A percentile compares a stretch with the other conserved stretches of the same genome.
phyloP scores from a whole-genome alignment of 2,888 invertebrate species.

The Rhagonycha fulva region DNA sequence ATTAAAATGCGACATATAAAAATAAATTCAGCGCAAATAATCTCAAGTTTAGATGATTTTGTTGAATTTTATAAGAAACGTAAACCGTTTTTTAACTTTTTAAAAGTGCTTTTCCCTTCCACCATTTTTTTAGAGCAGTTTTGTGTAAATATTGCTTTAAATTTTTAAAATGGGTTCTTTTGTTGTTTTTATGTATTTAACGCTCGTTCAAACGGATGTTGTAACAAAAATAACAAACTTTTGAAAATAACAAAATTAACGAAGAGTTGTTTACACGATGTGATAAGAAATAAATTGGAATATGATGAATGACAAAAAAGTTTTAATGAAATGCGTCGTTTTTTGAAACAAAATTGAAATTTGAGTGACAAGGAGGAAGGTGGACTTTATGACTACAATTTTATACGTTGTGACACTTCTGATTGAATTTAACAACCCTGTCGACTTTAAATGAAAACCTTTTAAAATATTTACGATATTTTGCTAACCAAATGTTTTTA shows the following conservation, averaged over 20 bases:
- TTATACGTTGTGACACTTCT: background rate
- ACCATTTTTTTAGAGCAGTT: background rate
- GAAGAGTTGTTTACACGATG: background rate
- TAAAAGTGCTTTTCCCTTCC: background rate
- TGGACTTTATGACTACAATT: background rate
- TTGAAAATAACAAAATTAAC: background rate
- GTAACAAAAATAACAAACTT: background rate
- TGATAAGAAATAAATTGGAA: background rate
- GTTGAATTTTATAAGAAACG: background rate
- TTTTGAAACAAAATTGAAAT: background rate
- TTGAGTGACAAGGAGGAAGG: background rate
- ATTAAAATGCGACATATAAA: background rate
- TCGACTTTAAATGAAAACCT: background rate
- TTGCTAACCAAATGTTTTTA: background rate
- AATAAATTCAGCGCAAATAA: background rate
- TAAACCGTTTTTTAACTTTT: background rate
- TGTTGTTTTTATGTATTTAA: background rate
- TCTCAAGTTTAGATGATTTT: background rate
- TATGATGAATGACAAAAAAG: background rate
- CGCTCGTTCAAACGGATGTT: background rate
- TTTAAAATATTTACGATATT: background rate
- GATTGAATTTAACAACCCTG: background rate
- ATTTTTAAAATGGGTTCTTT: background rate
- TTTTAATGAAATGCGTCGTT: background rate
- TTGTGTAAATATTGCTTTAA: background rate